phyloP scores from a whole-genome alignment of 1,140 invertebrate genomes.

The Campoletis sonorensis region DNA sequence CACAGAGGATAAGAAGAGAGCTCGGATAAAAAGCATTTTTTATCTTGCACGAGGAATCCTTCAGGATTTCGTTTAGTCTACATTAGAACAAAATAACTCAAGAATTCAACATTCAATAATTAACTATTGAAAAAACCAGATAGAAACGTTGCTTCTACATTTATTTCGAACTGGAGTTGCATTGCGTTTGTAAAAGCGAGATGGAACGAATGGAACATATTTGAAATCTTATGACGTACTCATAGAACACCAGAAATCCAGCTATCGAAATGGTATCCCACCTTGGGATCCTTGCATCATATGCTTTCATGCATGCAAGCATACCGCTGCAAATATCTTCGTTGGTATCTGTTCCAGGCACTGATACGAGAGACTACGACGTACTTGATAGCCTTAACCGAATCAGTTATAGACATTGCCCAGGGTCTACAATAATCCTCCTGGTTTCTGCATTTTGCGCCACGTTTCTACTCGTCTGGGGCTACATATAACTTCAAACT shows the following conservation, averaged over 20 bases:
- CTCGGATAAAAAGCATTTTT: neutral
- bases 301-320: constrained; percentile 3
- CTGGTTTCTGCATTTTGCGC: neutral
- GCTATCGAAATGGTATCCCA: neutral
- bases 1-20: neutral
- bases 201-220: neutral
- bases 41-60: neutral
- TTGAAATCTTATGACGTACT: neutral
- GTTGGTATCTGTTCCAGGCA: neutral
- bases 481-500: constrained; percentile 3
- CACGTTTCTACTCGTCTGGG: neutral
- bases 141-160: no score
- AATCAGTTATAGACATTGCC: constrained; percentile 2
- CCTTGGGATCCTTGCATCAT: neutral
- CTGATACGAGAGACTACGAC: neutral
- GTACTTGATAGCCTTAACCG: constrained; percentile 13
- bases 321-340: constrained; percentile 36
- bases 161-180: no score
- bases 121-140: no score
- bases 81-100: no score
- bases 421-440: constrained; percentile 13
- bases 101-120: no score
- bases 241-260: neutral
- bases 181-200: no score
- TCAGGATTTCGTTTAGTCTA: no score